Percentiles rank a stretch among this genome's conserved stretches.
Evolutionary conservation across 2,797 vertebrate species (phyloP).

Genomic region (Siniperca undulata): DNA sequence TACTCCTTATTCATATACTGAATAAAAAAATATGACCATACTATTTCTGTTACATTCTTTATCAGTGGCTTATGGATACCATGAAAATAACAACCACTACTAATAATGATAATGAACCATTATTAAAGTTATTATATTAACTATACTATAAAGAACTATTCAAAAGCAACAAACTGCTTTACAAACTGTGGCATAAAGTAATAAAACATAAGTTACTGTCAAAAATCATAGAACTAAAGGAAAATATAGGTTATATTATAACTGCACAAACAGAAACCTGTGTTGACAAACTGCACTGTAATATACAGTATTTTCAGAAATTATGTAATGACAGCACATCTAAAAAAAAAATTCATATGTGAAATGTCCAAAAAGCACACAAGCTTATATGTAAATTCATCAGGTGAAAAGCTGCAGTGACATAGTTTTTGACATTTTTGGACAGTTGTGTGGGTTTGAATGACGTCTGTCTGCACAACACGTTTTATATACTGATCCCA

Average conservation of each 20-base stretch:
- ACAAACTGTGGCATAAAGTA: background rate
- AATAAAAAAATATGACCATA: slow-evolving; percentile 55
- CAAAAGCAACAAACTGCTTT: background rate
- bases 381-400: background rate
- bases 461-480: background rate
- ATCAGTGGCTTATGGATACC: background rate
- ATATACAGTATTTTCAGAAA: no score
- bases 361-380: background rate
- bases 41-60: slow-evolving; percentile 28
- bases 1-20: slow-evolving; percentile 61
- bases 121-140: background rate
- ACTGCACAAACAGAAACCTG: background rate
- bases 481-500: background rate
- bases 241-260: background rate
- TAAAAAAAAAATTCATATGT: background rate
- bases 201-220: background rate
- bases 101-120: background rate
- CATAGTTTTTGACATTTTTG: background rate
- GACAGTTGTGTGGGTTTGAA: background rate
- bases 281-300: background rate
- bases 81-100: background rate
- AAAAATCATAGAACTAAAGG: background rate
- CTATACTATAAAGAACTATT: background rate
- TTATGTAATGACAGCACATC: background rate
- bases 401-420: background rate